A percentile compares a stretch with the other conserved stretches of the same genome.
Evolutionary conservation across 2,888 invertebrate species (phyloP).

Genomic region (Hypsopygia costalis): DNA sequence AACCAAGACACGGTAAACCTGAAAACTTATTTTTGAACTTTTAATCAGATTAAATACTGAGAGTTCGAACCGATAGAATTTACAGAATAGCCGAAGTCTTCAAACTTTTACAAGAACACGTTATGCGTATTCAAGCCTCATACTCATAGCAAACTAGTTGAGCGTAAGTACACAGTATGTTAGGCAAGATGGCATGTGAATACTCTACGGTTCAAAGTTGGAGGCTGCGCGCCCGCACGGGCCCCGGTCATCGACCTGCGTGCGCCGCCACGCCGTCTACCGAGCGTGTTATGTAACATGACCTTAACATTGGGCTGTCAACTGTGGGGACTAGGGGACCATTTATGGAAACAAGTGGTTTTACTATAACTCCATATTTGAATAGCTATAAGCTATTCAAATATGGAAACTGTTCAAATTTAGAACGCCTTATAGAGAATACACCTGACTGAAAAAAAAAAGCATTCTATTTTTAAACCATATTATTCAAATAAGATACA

Average conservation of each 20-base stretch:
- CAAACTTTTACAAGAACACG: no score
- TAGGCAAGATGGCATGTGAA: slow-evolving; percentile 18
- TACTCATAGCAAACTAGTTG: no score
- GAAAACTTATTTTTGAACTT: no score
- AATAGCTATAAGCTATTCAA: no score
- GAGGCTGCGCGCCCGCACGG: slow-evolving; percentile 62
- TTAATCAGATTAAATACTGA: no score
- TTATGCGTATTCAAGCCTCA: no score
- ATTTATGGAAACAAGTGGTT: slow-evolving; percentile 24
- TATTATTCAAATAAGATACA: no score
- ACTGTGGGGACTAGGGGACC: slow-evolving; percentile 31
- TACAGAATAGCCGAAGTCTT: no score
- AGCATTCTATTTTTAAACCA: no score
- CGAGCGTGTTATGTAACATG: slow-evolving; percentile 58
- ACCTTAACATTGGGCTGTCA: slow-evolving; percentile 64
- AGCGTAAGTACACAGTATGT: slow-evolving; percentile 1
- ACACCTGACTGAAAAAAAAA: no score
- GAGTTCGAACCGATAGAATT: no score
- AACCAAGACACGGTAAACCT: no score
- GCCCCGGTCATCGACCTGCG: slow-evolving; percentile 67
- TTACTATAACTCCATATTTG: slow-evolving; percentile 2
- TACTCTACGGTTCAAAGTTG: slow-evolving; percentile 43
- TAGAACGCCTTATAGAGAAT: neutral
- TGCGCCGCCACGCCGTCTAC: slow-evolving; percentile 78
- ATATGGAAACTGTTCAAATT: slow-evolving; percentile 10